These are phyloP conservation scores for Physella acuta DNA, from an alignment of 1,140 invertebrate species.

Conservation along the genomic window DNA sequence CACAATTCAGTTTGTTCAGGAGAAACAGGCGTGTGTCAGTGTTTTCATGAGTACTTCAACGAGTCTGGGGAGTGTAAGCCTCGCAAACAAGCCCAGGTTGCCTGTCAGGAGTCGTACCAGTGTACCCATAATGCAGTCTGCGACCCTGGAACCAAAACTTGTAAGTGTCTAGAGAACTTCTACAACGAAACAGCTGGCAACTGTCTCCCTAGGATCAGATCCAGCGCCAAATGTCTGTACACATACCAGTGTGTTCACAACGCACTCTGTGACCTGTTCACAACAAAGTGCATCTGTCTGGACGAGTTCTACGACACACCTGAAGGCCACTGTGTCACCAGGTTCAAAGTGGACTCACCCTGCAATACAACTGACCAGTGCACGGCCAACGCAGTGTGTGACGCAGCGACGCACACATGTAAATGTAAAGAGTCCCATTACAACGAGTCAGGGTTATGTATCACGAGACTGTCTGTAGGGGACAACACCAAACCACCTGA, in stretches of 20 bases:
- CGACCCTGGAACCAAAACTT: not conserved
- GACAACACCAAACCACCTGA: not conserved
- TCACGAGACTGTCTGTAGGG: not conserved
- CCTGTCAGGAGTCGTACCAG: slow-evolving; percentile 1
- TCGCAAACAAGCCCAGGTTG: slow-evolving; percentile 12
- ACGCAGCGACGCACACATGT: not conserved
- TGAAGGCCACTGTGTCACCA: not conserved
- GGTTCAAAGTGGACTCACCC: slow-evolving; percentile 1
- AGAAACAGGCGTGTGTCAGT: not conserved
- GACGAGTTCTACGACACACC: slow-evolving; percentile 18
- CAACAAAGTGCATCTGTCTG: slow-evolving; percentile 9
- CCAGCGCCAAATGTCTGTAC: slow-evolving; percentile 5
- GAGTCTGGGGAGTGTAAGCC: slow-evolving; percentile 14
- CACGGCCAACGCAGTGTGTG: not conserved
- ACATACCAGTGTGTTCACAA: slow-evolving; percentile 25
- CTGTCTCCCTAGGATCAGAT: not conserved
- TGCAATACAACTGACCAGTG: slow-evolving; percentile 26
- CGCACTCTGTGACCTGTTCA: slow-evolving; percentile 6
- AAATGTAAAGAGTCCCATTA: not conserved
- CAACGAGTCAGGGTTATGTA: slow-evolving; percentile 5
- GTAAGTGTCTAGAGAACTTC: slow-evolving; percentile 9
- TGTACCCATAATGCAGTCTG: slow-evolving; percentile 23
- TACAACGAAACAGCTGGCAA: slow-evolving; percentile 2
- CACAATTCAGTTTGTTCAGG: not conserved
- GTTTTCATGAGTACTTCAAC: not conserved